These are phyloP conservation scores for Tholera decimalis DNA, from an alignment of 2,888 invertebrate genomes.

Conservation along the genomic window DNA sequence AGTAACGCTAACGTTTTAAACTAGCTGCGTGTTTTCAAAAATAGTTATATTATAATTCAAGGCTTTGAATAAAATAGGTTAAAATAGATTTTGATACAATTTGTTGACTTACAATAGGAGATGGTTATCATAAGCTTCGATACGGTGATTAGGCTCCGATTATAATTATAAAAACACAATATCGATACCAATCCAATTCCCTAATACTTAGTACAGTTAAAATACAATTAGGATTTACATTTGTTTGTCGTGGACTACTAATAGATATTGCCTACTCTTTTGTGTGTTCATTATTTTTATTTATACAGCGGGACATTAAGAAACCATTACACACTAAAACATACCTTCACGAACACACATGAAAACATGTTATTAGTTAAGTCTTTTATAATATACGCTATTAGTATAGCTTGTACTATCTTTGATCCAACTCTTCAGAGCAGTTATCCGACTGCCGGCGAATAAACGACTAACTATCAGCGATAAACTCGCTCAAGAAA, in stretches of 20 bases:
- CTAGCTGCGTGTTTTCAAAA: too few species aligned
- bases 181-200: slow-evolving; percentile 24
- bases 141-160: slow-evolving; percentile 23
- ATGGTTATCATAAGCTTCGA: slow-evolving; percentile 8
- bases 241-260: slow-evolving; percentile 23
- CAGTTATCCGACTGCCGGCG: too few species aligned
- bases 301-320: background rate
- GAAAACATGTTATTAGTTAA: too few species aligned
- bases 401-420: too few species aligned
- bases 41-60: background rate
- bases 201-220: slow-evolving; percentile 36
- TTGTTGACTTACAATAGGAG: slow-evolving; percentile 10
- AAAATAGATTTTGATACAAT: slow-evolving; percentile 5
- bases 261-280: slow-evolving; percentile 7
- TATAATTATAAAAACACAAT: slow-evolving; percentile 45
- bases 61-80: background rate
- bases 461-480: too few species aligned
- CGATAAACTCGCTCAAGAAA: too few species aligned
- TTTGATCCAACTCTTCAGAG: too few species aligned
- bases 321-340: background rate
- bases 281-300: background rate
- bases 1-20: too few species aligned
- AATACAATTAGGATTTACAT: slow-evolving; percentile 39
- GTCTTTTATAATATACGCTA: too few species aligned
- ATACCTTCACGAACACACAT: background rate